A percentile compares a stretch with the other conserved stretches of the same genome.
Conservation (phyloP, 37 sponge, comb jelly and placozoan genomes). For the Beroe forskalii region DNA sequence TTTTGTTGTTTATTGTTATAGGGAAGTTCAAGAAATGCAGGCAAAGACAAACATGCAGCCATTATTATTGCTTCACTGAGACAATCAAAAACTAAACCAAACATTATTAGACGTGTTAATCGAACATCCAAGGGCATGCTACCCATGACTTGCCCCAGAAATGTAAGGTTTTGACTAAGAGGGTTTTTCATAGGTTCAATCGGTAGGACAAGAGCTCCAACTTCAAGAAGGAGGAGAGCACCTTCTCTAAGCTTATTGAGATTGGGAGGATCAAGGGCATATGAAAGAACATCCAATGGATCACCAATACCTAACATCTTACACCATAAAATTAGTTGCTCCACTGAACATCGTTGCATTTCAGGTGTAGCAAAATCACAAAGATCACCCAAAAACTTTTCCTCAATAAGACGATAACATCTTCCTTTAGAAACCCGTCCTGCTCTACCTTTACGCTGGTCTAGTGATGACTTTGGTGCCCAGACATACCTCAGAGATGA, state of each 20-base stretch:
- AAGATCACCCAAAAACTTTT: slow-evolving; percentile 69
- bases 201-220: slow-evolving; percentile 25
- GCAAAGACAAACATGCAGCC: slow-evolving; percentile 56
- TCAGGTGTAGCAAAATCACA: slow-evolving; percentile 80
- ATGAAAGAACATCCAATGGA: slow-evolving; percentile 73
- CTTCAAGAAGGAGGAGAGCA: slow-evolving; percentile 42
- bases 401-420: slow-evolving; percentile 83
- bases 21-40: slow-evolving; percentile 50
- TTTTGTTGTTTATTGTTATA: slow-evolving; percentile 33
- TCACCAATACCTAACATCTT: slow-evolving; percentile 89
- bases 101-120: slow-evolving; percentile 78
- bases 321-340: slow-evolving; percentile 77
- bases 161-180: slow-evolving; percentile 86
- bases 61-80: slow-evolving; percentile 72
- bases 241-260: slow-evolving; percentile 59
- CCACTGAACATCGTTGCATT: slow-evolving; percentile 86
- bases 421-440: slow-evolving; percentile 86
- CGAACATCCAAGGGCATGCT: slow-evolving; percentile 81
- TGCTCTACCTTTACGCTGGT: slow-evolving; percentile 84
- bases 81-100: slow-evolving; percentile 91
- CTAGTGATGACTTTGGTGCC: slow-evolving; percentile 87
- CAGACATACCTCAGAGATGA: slow-evolving; percentile 74
- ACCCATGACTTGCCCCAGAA: slow-evolving; percentile 81
- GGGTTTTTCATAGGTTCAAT: slow-evolving; percentile 69
- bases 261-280: slow-evolving; percentile 85